These are phyloP conservation scores for Apodemia hepburni DNA, from an alignment of 2,888 invertebrate species.

Conservation along the genomic window DNA sequence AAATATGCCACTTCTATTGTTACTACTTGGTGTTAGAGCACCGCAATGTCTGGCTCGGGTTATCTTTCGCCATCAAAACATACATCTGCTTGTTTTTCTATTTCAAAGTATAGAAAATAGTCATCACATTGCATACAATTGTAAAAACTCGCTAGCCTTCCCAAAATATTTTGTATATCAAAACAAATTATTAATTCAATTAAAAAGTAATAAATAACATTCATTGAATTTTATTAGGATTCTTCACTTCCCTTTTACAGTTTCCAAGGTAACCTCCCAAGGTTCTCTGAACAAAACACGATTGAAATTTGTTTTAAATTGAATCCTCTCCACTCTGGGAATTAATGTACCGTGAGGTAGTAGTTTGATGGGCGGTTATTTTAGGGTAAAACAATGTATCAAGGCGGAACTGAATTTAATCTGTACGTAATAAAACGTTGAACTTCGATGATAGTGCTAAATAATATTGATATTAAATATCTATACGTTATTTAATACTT, in stretches of 20 bases:
- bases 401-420: not conserved
- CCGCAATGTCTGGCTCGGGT: too few relatives aligned
- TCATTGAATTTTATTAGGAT: constrained; percentile 3
- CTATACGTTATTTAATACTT: too few relatives aligned
- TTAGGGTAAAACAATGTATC: constrained; percentile 5
- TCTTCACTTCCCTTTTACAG: not conserved
- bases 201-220: constrained; percentile 9
- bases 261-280: constrained; percentile 1
- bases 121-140: too few relatives aligned
- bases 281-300: constrained; percentile 7
- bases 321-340: constrained; percentile 60
- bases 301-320: constrained; percentile 46
- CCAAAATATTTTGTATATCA: too few relatives aligned
- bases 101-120: too few relatives aligned
- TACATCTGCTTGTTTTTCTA: too few relatives aligned
- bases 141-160: too few relatives aligned
- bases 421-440: not conserved
- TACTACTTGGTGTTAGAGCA: too few relatives aligned
- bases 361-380: constrained; percentile 57
- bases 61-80: too few relatives aligned
- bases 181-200: not conserved
- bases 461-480: too few relatives aligned
- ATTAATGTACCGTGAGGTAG: constrained; percentile 68
- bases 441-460: not conserved
- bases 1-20: too few relatives aligned